Conservation (phyloP, 2,113 vertebrate species). For the Salminus brasiliensis region DNA sequence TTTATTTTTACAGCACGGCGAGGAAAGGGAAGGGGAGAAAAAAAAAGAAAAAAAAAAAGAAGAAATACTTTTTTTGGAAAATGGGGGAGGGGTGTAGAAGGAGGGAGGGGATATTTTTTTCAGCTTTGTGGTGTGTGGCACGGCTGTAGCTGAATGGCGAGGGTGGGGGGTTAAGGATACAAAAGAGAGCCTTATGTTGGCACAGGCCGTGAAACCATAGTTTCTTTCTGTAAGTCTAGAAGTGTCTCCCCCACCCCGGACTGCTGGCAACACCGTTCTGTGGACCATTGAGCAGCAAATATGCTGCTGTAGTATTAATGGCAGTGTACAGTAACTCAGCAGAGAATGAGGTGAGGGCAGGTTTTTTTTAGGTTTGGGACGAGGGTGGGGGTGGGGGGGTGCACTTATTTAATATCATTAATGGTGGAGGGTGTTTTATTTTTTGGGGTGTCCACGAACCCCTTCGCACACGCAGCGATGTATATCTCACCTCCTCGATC, state of each 20-base stretch:
- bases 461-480: background rate
- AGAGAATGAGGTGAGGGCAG: background rate
- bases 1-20: constrained; percentile 77
- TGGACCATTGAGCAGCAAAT: background rate
- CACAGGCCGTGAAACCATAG: constrained; percentile 38
- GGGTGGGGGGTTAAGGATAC: constrained; percentile 41
- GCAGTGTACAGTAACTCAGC: background rate
- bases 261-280: background rate
- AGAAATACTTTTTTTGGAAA: constrained; percentile 59
- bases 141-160: constrained; percentile 60
- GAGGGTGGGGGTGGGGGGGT: background rate
- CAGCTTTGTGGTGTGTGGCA: constrained; percentile 72
- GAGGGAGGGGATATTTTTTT: constrained; percentile 63
- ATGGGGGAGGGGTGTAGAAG: constrained; percentile 64
- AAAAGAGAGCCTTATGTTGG: constrained; percentile 51
- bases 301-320: background rate
- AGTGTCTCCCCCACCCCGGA: background rate
- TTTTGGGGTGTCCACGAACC: background rate
- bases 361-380: background rate
- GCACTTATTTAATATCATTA: background rate
- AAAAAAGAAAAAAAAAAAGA: constrained; percentile 42
- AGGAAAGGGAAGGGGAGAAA: constrained; percentile 49
- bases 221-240: constrained; percentile 4
- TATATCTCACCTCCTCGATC: background rate
- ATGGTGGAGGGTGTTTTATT: background rate